These are phyloP conservation scores for Eretmochelys imbricata DNA, from an alignment of 2,113 vertebrate species.

Conservation along the genomic window DNA sequence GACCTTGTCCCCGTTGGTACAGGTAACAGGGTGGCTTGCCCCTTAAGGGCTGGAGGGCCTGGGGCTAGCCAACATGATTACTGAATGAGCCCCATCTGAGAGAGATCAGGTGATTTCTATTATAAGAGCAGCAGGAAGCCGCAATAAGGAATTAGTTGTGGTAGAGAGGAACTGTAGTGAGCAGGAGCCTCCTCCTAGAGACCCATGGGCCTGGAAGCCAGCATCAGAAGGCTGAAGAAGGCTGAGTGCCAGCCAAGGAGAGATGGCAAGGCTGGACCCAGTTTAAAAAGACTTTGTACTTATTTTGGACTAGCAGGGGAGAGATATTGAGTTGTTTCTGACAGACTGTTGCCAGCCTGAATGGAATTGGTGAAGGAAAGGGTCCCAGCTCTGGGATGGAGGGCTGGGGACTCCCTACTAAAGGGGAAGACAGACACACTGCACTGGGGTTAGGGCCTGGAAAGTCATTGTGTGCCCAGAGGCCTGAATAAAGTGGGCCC, in stretches of 20 bases:
- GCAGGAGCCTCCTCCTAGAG: neutral
- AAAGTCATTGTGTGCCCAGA: neutral
- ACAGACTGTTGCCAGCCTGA: neutral
- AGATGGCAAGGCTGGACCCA: neutral
- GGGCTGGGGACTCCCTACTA: neutral
- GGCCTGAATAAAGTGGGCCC: neutral
- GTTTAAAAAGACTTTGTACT: neutral
- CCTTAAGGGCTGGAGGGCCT: neutral
- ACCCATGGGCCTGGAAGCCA: neutral
- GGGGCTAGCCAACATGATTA: neutral
- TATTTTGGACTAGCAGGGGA: neutral
- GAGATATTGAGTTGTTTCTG: neutral
- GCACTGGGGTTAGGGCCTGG: neutral
- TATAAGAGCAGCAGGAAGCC: neutral
- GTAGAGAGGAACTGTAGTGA: neutral
- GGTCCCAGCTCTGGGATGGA: neutral
- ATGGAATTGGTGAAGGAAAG: neutral
- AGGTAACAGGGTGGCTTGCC: neutral
- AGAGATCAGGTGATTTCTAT: neutral
- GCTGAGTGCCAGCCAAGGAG: neutral
- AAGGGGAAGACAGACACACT: neutral
- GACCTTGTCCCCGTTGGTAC: neutral
- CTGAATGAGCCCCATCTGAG: neutral
- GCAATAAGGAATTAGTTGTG: neutral
- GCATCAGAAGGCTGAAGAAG: neutral